A percentile compares a stretch with the other conserved stretches of the same genome.
Evolutionary conservation across 2,113 vertebrate species (phyloP).

Genomic region (Eulacestoma nigropectus): DNA sequence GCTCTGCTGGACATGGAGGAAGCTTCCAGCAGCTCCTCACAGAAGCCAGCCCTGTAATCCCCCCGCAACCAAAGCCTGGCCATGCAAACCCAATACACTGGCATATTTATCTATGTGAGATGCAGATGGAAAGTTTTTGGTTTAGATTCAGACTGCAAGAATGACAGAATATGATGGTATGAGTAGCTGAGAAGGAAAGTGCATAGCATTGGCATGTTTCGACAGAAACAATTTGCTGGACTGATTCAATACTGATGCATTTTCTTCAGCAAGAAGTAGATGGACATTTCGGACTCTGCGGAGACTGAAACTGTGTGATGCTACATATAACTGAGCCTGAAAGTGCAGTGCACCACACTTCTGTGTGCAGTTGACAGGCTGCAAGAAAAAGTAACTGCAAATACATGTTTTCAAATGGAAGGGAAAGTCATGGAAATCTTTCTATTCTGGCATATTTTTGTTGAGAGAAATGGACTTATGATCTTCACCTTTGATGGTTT

Average conservation of each 20-base stretch:
- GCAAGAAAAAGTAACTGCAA: not conserved
- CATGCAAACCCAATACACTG: not conserved
- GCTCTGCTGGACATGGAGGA: not conserved
- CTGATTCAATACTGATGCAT: not conserved
- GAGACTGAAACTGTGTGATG: not conserved
- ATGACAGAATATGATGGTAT: not conserved
- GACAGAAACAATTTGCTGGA: not conserved
- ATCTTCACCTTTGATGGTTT: not conserved
- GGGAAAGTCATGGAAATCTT: not conserved
- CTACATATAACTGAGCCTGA: not conserved
- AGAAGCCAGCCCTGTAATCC: not conserved
- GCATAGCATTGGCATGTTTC: not conserved
- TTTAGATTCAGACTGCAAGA: not conserved
- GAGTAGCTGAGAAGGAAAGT: not conserved
- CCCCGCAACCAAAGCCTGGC: not conserved
- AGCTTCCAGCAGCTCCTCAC: not conserved
- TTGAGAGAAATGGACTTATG: not conserved
- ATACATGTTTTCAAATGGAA: not conserved
- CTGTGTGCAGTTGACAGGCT: not conserved
- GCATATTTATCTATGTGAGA: not conserved
- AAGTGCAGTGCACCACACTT: not conserved
- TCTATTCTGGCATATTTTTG: not conserved
- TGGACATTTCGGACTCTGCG: not conserved
- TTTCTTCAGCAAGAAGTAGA: not conserved
- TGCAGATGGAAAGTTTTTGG: not conserved